Evolutionary conservation across 2,113 vertebrate species (phyloP), one percentile per base, ranked within the genome.

Genomic region (Brienomyrus brachyistius): DNA sequence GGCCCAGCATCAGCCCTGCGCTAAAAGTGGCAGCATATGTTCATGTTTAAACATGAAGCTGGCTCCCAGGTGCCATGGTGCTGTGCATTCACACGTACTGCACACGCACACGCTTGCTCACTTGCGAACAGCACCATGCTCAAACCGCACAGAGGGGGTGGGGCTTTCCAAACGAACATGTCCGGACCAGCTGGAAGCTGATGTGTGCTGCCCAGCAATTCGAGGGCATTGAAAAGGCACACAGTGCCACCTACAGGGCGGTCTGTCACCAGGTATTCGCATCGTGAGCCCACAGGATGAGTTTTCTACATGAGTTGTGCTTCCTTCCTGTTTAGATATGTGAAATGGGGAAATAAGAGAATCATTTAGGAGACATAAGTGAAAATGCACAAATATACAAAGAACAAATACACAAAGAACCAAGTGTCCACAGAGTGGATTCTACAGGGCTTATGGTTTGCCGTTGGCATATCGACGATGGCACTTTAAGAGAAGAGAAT

Each of bases 41-140:
- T 89, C 88, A 85, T 89, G 88, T 85, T 89, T 89, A 89, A 89
- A 89, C 77, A 85, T 89, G 88, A 89, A 83, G 52, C 50, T 6
- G 43, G 43, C 51, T 89, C 77, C 51, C 80, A 52, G 82, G 48
- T 47, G 52, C 27, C 43, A 35, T 21, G 62, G 47, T 15, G 48
- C 48, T 40, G 52, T 47, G 80, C 35, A n/a, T 89, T 89, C 88
- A 84, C 88, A 89, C 88, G 17, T 89, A 51, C 77, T 23, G 17
- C 74, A 89, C 10, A 80, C 27, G 54, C 54, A 45, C 50, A 59
- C 56, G n/a, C 27, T 66, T 56, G 77, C 56, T 85, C 89, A 56
- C 77, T 85, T 89, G 56, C 54, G 43, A 84, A 89, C 40, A 21
- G 15, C 23, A 11, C 74, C 74, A n/a, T 51, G 48, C 70, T 89